A percentile compares a stretch with the other conserved stretches of the same genome.
Evolutionary conservation across 2,797 vertebrate genomes (phyloP).

Genomic region (Xiphophorus birchmanni): DNA sequence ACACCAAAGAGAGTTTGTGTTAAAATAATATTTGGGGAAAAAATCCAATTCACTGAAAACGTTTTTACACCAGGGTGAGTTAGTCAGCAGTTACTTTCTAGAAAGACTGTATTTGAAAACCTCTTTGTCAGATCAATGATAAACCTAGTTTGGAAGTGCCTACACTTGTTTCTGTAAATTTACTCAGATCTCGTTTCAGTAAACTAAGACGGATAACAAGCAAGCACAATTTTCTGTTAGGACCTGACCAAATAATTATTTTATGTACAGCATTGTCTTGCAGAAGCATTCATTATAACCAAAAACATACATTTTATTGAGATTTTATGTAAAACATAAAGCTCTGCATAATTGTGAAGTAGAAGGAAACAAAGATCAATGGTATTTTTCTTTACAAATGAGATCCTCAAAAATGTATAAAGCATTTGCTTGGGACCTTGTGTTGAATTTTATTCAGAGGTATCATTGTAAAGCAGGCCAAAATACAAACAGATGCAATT

Average conservation of each 20-base stretch:
- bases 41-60: conserved; percentile 7
- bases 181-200: neutral
- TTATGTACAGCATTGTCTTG: neutral
- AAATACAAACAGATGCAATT: neutral
- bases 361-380: neutral
- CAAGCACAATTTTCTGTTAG: neutral
- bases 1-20: conserved; percentile 22
- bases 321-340: neutral
- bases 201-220: neutral
- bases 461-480: neutral
- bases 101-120: conserved; percentile 1
- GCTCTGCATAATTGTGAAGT: neutral
- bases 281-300: neutral
- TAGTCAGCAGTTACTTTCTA: conserved; percentile 1
- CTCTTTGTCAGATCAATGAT: neutral
- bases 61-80: neutral
- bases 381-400: neutral
- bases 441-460: neutral
- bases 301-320: neutral
- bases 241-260: neutral
- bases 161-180: neutral
- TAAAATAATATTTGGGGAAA: conserved; percentile 40
- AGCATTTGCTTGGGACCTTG: neutral
- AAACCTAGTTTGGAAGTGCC: neutral
- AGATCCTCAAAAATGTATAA: neutral